These are phyloP conservation scores for Calidris pugnax DNA, from an alignment of 2,113 vertebrate genomes.

Conservation along the genomic window DNA sequence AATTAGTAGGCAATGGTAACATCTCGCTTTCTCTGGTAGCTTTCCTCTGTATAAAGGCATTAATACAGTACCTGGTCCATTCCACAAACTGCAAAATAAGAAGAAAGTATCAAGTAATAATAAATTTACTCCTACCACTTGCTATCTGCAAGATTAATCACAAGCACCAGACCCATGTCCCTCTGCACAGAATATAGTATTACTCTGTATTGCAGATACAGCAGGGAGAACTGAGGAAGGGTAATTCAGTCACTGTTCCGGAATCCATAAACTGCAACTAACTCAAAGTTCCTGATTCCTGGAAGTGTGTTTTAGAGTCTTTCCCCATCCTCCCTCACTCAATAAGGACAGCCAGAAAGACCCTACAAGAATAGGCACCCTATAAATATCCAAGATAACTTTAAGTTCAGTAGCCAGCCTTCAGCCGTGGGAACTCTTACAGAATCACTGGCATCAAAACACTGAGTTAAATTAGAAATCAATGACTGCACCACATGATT, in stretches of 20 bases:
- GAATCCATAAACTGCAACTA: neutral
- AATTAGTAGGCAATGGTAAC: neutral
- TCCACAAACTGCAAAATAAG: neutral
- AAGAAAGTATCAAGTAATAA: neutral
- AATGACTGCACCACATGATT: neutral
- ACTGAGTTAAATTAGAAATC: constrained; percentile 25
- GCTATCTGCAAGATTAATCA: neutral
- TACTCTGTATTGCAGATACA: neutral
- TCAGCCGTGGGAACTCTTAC: neutral
- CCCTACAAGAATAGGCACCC: constrained; percentile 2
- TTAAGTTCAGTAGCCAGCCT: neutral
- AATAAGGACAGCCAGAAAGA: neutral
- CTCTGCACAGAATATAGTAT: neutral
- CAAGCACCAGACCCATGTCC: neutral
- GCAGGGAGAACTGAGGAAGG: neutral
- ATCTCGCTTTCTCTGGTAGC: neutral
- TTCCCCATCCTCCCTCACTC: neutral
- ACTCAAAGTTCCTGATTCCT: neutral
- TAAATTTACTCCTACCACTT: neutral
- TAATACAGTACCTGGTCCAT: neutral
- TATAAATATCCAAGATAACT: constrained; percentile 54
- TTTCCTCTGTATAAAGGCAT: neutral
- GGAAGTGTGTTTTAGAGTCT: neutral
- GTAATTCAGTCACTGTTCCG: neutral
- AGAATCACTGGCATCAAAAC: neutral